Evolutionary conservation across 2,113 vertebrate genomes (phyloP), one percentile per base, ranked within the genome.

Genomic region (Myxocyprinus asiaticus): DNA sequence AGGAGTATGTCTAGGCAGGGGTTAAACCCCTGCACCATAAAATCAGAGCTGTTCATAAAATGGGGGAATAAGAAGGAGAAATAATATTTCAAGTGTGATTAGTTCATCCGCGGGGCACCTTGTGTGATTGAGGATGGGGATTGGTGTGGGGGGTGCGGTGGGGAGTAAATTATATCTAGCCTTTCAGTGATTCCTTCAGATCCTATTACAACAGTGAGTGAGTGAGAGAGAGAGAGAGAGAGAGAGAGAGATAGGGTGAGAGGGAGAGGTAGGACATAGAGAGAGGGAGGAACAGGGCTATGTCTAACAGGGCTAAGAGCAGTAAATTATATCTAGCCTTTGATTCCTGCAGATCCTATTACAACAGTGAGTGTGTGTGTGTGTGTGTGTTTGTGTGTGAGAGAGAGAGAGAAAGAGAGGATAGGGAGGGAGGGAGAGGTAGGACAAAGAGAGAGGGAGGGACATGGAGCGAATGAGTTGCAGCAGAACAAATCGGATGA

Each of bases 151-250:
- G 48, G 59, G 70, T 88, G 89, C 83, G 90, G 91, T 90, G 88
- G 92, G 92, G 87, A 92, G 90, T 94, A 92, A 94, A 94, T 95
- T 95, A 91, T 93, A 92, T 95, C 93, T 94, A 91, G 90, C 84
- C 90, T 95, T 94, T 93, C 93, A 94, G 94, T 95, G 92, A 95
- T 95, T 95, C 94, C 92, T 95, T 91, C 91, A 94, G 93, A 94
- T 95, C 88, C 90, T 93, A 88, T 94, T 96, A 93, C 85, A 89
- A 91, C 90, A 93, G 90, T 85, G 91, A 90, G 91, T 62, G 72
- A 12, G 63, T 12, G 65, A 44, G 68, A 50, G 74, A 69, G 76
- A 80, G 67, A 14, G 59, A 14, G n/a, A n/a, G 22, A 33, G 22
- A 33, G 22, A 33, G 22, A 33, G 22, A 33, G 22, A 33, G 22